Evolutionary conservation across 2,888 invertebrate genomes (phyloP).

Genomic region (Lathronympha strigana): DNA sequence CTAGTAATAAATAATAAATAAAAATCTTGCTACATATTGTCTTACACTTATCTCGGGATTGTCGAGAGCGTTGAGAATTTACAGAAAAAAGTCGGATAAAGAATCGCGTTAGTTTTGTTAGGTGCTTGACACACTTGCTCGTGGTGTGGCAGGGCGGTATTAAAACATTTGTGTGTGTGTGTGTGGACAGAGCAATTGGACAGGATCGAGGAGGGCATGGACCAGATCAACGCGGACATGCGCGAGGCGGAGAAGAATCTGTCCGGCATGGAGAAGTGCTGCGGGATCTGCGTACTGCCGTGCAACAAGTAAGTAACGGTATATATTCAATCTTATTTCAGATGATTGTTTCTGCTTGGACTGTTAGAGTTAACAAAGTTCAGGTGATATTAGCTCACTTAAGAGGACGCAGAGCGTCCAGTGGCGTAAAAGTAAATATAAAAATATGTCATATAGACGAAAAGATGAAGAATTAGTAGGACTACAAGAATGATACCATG

Average conservation of each 20-base stretch:
- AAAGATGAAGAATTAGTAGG: too few species aligned
- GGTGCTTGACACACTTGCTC: conserved; percentile 68
- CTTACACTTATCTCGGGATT: conserved; percentile 80
- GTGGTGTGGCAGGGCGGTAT: conserved; percentile 57
- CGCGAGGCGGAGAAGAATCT: conserved; percentile 99
- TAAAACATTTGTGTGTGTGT: conserved; percentile 69
- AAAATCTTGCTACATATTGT: conserved; percentile 53
- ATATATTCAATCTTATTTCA: neutral
- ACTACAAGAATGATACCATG: too few species aligned
- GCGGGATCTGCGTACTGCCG: conserved; percentile 98
- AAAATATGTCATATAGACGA: too few species aligned
- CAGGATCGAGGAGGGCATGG: conserved; percentile 99
- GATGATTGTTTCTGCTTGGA: too few species aligned
- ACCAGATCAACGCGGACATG: conserved; percentile 99
- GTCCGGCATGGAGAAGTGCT: conserved; percentile 99
- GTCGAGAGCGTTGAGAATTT: conserved; percentile 85
- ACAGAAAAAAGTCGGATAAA: conserved; percentile 55
- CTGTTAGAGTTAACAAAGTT: too few species aligned
- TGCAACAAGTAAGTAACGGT: conserved; percentile 95
- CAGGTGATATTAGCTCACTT: too few species aligned
- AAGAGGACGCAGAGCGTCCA: too few species aligned
- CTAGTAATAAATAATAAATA: conserved; percentile 60
- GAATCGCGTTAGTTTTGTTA: conserved; percentile 57
- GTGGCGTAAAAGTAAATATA: too few species aligned
- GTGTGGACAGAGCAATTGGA: conserved; percentile 97